Base-by-base conservation (phyloP, 1,140 invertebrate species). In the Stegodyphus mimosarum region DNA sequence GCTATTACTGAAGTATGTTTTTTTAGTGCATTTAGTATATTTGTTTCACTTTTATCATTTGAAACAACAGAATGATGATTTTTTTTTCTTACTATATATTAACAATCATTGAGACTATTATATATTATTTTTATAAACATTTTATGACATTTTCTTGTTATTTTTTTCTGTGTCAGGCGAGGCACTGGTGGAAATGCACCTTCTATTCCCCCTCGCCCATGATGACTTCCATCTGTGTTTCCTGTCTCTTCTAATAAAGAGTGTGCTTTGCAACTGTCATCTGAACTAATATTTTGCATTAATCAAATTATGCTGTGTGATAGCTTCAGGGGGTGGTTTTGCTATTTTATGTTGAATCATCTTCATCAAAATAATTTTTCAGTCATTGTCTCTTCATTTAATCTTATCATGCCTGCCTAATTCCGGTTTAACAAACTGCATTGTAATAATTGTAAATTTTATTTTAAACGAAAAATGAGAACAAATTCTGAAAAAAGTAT, bases 161-260 rank as follows among this genome's bases (percentile, higher is more conserved):
- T 60, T 83, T 73, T 73, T 66, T 13, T 83, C 6, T n/a, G 33
- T 71, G 11, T 55, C 50, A 87, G 89, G 17, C 80, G 88, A 70
- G 87, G 86, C 33, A 63, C 74, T 83, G 81, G 79, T 70, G 79
- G 88, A 72, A 88, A 87, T 83, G 88, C 88, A 55, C 90, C 90
- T 51, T 87, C 88, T 9, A 87, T 88, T 49, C 89, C 90, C 15
- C 87, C 88, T 77, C 86, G 87, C 64, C 87, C 88, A 33, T 89
- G 89, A 76, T 48, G 63, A 60, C 87, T 88, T 33, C 90, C 63
- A 69, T 71, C 18, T 76, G 64, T 76, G 71, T 90, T 87, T 88
- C 81, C 89, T 17, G 60, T 52, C 71, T 52, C 71, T 63, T 55
- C 67, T 80, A 71, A 71, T 67, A 81, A n/a, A 89, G 17, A 88